A percentile compares a stretch with the other conserved stretches of the same genome.
phyloP scores from a whole-genome alignment of 92 coral and sea anemone genomes.

The Galaxea fascicularis region DNA sequence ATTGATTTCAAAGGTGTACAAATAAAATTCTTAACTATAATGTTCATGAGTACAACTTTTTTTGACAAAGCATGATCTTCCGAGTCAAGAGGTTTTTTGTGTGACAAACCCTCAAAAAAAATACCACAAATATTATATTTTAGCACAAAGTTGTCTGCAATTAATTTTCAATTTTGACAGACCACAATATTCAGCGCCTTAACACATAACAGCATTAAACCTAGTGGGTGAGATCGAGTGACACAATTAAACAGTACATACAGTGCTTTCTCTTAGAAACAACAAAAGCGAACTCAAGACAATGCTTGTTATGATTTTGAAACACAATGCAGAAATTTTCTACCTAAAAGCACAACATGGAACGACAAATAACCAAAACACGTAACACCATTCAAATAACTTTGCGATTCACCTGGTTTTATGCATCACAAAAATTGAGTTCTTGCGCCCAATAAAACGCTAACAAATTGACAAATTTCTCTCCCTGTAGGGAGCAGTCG shows the following conservation, averaged over 20 bases:
- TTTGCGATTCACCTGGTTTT: constrained; percentile 32
- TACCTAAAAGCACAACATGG: constrained; percentile 22
- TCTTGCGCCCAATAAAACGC: constrained; percentile 16
- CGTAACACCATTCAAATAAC: background rate
- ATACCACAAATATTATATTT: background rate
- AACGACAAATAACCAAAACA: background rate
- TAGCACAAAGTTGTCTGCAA: background rate
- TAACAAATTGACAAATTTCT: constrained; percentile 31
- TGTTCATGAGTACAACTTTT: background rate
- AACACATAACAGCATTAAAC: background rate
- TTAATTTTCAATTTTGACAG: constrained; percentile 14
- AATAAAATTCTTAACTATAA: too few species aligned
- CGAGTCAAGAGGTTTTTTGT: background rate
- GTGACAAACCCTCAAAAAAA: background rate
- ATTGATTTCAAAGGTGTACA: too few species aligned
- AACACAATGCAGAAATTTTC: constrained; percentile 45
- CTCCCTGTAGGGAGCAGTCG: constrained; percentile 27
- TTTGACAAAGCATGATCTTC: background rate
- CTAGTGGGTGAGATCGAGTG: background rate
- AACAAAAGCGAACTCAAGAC: constrained; percentile 23
- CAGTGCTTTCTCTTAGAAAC: constrained; percentile 21
- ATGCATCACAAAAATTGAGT: constrained; percentile 16
- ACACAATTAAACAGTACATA: background rate
- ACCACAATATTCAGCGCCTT: constrained; percentile 1
- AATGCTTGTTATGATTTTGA: constrained; percentile 42